Base-by-base conservation (phyloP, 2,797 vertebrate species). In the Agapornis canus region DNA sequence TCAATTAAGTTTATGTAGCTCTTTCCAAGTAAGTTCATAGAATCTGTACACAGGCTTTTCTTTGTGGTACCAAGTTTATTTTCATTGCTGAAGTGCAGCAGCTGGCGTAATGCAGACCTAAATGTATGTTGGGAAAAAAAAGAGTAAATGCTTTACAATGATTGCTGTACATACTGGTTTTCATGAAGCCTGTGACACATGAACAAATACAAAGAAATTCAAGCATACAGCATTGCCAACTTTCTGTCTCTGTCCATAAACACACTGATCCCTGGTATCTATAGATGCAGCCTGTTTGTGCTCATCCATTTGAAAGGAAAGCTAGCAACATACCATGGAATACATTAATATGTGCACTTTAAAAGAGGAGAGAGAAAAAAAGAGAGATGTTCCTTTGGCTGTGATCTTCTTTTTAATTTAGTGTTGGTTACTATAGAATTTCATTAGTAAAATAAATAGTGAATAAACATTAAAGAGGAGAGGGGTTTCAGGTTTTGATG, bases 1-100 rank as follows among this genome's bases (percentile, higher is more conserved):
- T 97, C 86, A 96, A 70, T 96, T 97, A 97, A 91, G 84, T 82
- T 86, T 85, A 47, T 71, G 43, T 72, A 87, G 88, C 72, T 85
- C 79, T 96, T 79, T 80, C 81, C n/a, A 92, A 72, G 78, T 56
- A 85, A 87, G 71, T 95, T 96, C 60, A 66, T 47, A 47, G 68
- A 68, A 84, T 91, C 80, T 87, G 47, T 84, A 79, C 76, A 60
- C 88, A 78, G 93, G 64, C 45, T 47, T 79, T 56, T 89, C 63
- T 93, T 96, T 85, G 79, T 92, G 72, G 61, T 54, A 69, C 79
- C 39, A 42, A 68, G 35, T 96, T 96, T 95, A 91, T 91, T 96
- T 90, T 95, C 75, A 47, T 66, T 94, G 77, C 71, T 91, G 56
- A 94, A 94, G 86, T 82, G 84, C 87, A 94, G 76, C 82, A 95